Base-by-base conservation (phyloP, 1,140 invertebrate species). In the Mylabris phalerata region DNA sequence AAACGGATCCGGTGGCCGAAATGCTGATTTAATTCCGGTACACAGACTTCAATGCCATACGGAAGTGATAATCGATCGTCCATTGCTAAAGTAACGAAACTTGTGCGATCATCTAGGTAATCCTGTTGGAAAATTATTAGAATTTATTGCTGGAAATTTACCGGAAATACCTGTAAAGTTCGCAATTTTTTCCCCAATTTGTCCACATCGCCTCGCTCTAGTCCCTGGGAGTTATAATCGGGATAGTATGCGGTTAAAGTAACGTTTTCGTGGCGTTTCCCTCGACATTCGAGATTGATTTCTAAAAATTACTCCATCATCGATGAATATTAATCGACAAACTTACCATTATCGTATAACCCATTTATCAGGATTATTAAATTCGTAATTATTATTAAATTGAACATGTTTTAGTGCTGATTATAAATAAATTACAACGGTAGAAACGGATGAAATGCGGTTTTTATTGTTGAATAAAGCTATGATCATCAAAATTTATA, bases 31-130 rank as follows among this genome's bases (percentile, higher is more conserved):
- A 80, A 60, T 63, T 80, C 74, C 6, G 78, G 78, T 55, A 79
- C 73, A 50, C 78, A 80, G 1, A 78, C 50, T 54, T 61, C 60
- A 1, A 77, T 76, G 3, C 76, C 78, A 44, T 80, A 80, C 0
- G 70, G 61, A 51, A 79, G 65, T 26, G 57, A 63, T 46, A 71
- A 66, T 47, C 65, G 62, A 47, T 68, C 55, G 59, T 80, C 78
- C 75, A 79, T 79, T 0, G 77, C 69, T n/a, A 75, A 65, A 0
- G 78, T 80, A 1, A 80, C 77, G 56, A 71, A 80, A n/a, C 69
- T 62, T 0, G 56, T 62, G 48, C 78, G 67, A 13, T 74, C 76
- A 59, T 80, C 78, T 5, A 80, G 59, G 46, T 73, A 80, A 67
- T 80, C 78, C 79, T 80, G 7, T 7, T 5, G 4, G 7, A 32